Evolutionary conservation across 2,113 vertebrate species (phyloP).

Genomic region (Anolis sagrei): DNA sequence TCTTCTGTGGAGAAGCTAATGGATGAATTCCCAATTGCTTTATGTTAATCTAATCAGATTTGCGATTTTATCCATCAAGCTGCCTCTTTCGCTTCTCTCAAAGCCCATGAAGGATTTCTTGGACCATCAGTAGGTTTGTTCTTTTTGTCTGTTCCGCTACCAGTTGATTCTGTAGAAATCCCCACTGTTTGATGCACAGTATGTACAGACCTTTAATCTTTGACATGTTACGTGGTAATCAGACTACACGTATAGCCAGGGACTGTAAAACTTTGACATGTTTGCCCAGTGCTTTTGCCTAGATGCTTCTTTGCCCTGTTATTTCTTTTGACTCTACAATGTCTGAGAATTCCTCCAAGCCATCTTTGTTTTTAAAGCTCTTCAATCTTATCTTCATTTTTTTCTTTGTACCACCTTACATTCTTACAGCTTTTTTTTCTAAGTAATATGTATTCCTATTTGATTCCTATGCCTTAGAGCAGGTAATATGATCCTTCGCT

Average conservation of each 20-base stretch:
- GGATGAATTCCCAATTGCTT: constrained; percentile 21
- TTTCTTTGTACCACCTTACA: background rate
- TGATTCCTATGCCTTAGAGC: background rate
- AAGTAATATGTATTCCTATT: background rate
- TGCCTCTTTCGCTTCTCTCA: background rate
- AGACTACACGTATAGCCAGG: background rate
- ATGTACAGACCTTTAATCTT: background rate
- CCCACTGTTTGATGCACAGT: background rate
- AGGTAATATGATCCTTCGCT: background rate
- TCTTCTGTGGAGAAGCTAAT: constrained; percentile 1
- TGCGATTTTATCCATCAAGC: constrained; percentile 1
- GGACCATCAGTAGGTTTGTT: background rate
- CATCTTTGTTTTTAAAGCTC: background rate
- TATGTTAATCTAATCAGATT: constrained; percentile 34
- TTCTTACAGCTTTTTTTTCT: no score
- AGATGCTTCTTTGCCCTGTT: background rate
- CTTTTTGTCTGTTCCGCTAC: background rate
- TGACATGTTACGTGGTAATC: background rate
- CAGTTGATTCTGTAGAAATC: background rate
- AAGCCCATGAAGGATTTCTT: background rate
- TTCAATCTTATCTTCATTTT: background rate
- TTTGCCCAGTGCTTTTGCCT: background rate
- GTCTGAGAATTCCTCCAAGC: background rate
- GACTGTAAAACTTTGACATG: background rate
- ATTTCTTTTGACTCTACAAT: background rate